These are phyloP conservation scores for Allophyes oxyacanthae DNA, from an alignment of 2,888 invertebrate species.

Conservation along the genomic window DNA sequence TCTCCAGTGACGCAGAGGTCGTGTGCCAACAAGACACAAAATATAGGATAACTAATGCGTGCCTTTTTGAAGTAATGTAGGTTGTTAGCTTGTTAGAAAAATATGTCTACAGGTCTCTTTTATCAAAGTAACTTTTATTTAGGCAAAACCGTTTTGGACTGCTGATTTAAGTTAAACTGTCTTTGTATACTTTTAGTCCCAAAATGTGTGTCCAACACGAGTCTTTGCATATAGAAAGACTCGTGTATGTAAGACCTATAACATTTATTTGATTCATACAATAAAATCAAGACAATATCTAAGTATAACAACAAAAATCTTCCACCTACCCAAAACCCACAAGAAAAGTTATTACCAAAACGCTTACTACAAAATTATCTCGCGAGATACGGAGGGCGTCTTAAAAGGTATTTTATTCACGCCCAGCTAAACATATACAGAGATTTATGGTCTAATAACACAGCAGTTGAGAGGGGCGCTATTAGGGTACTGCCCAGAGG, in stretches of 20 bases:
- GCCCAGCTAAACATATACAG: conserved; percentile 60
- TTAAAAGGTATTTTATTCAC: conserved; percentile 60
- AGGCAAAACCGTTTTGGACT: too few species aligned
- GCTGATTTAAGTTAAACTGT: too few species aligned
- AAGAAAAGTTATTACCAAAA: conserved; percentile 51
- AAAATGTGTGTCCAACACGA: too few species aligned
- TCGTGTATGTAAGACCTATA: too few species aligned
- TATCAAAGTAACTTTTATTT: too few species aligned
- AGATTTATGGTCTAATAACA: conserved; percentile 74
- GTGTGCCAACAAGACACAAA: conserved; percentile 3
- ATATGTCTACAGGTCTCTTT: background rate
- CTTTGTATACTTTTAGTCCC: too few species aligned
- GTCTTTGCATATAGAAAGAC: too few species aligned
- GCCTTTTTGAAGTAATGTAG: conserved; percentile 11
- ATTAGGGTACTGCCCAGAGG: conserved; percentile 64
- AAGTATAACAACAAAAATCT: conserved; percentile 14
- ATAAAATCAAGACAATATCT: background rate
- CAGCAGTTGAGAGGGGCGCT: conserved; percentile 59
- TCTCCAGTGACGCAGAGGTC: conserved; percentile 6
- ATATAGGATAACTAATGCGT: conserved; percentile 17
- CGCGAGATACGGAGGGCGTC: conserved; percentile 38
- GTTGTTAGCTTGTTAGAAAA: background rate
- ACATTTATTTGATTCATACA: too few species aligned
- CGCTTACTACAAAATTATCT: conserved; percentile 52
- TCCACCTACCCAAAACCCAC: conserved; percentile 16